Evolutionary conservation across 2,797 vertebrate genomes (phyloP), one percentile per base, ranked within the genome.

Genomic region (Psittacula echo): DNA sequence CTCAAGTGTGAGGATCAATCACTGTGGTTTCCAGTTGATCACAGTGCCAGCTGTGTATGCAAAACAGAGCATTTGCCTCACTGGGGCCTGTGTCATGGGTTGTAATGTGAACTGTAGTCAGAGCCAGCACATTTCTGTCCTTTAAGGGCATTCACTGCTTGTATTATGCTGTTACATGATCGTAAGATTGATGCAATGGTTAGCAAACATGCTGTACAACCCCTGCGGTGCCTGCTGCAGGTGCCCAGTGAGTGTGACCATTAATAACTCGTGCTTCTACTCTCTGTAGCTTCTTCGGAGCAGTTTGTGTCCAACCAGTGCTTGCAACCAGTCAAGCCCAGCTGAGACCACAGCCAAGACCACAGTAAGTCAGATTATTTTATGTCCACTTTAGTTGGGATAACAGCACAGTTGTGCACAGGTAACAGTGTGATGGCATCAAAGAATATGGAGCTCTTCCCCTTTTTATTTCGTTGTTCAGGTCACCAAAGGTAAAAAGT

Each of bases 291-390:
- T n/a, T 14, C 10, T 1, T 9, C n/a, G 0, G 1, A 47, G 56
- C 26, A 3, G 5, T 20, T 9, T 11, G 39, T 4, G 42, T 1
- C 5, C 5, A 19, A 11, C 42, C 0, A 0, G 5, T 2, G 29
- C 45, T 56, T 13, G 32, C 56, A 4, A 1, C 14, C 1, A 2
- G 16, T 2, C 18, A 1, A 8, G 47, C 17, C 48, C 60, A 21
- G 73, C 32, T 8, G 64, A 23, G 44, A 7, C 11, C n/a, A 7
- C 1, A 34, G 75, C 70, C 32, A 22, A 26, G 47, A 10, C 24
- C 23, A 10, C 7, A 4, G 48, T 37, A 30, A 76, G 93, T 42
- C 48, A 42, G n/a, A 34, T 13, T 3, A 7, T 1, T 50, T 7
- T 45, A 26, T 14, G 24, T 21, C 22, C 7, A 34, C 44, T 41